Conservation (phyloP, 1,140 invertebrate genomes). For the Leptoteleia sp. region DNA sequence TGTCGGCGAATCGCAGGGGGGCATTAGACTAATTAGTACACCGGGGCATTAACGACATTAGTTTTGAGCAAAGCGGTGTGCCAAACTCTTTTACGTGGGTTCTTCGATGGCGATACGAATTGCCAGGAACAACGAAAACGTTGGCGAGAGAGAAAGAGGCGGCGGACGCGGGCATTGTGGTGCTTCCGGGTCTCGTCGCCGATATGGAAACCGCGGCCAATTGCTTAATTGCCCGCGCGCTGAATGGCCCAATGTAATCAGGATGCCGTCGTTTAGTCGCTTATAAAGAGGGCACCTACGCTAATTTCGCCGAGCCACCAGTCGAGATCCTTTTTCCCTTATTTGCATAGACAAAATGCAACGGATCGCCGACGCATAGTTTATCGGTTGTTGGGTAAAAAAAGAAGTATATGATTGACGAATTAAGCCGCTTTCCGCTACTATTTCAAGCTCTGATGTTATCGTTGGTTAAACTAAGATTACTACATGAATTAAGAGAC, state of each 20-base stretch:
- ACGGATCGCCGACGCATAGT: conserved; percentile 29
- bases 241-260: conserved; percentile 74
- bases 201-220: conserved; percentile 78
- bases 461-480: too few relatives aligned
- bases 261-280: conserved; percentile 78
- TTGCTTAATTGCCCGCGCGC: conserved; percentile 77
- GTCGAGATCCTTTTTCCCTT: conserved; percentile 53
- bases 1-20: background rate
- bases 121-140: conserved; percentile 34
- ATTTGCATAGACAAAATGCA: conserved; percentile 54
- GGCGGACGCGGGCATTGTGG: conserved; percentile 41
- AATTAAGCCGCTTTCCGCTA: conserved; percentile 14
- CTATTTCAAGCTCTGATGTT: background rate
- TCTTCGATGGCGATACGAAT: conserved; percentile 33
- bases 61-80: conserved; percentile 20
- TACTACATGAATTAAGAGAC: too few relatives aligned
- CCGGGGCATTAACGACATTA: conserved; percentile 33
- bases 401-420: conserved; percentile 35
- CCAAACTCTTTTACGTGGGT: conserved; percentile 51
- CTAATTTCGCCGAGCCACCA: conserved; percentile 65
- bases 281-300: conserved; percentile 76
- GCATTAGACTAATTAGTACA: conserved; percentile 26
- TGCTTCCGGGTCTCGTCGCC: conserved; percentile 70
- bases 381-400: conserved; percentile 18
- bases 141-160: conserved; percentile 31